A percentile compares a stretch with the other conserved stretches of the same genome.
phyloP scores from a whole-genome alignment of 2,888 invertebrate species.

The Drosophila anomelani region DNA sequence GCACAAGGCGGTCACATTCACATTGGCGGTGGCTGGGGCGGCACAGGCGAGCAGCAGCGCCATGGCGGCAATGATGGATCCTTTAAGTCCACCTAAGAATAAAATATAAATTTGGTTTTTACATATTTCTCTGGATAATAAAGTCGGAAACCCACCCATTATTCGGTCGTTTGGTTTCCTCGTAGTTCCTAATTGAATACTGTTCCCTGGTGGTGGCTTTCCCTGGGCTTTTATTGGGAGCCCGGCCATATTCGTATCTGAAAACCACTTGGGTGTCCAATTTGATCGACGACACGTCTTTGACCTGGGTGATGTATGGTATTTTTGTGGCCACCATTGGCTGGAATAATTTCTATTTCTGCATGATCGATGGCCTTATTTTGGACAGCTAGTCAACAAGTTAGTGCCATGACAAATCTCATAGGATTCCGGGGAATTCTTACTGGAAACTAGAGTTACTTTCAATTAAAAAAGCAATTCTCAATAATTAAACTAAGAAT shows the following conservation, averaged over 20 bases:
- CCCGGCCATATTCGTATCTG: slow-evolving; percentile 22
- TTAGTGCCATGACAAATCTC: not conserved
- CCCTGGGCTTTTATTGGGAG: slow-evolving; percentile 28
- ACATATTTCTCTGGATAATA: not conserved
- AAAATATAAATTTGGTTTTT: not conserved
- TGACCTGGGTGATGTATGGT: slow-evolving; percentile 32
- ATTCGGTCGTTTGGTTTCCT: slow-evolving; percentile 8
- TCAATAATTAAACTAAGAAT: not conserved
- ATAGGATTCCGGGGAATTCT: not conserved
- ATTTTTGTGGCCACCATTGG: not conserved
- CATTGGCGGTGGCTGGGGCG: slow-evolving; percentile 15
- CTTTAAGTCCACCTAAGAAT: slow-evolving; percentile 31
- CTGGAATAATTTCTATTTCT: slow-evolving; percentile 11
- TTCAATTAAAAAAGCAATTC: not conserved
- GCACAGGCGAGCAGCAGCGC: slow-evolving; percentile 40
- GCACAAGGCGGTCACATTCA: slow-evolving; percentile 62
- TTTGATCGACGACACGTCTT: slow-evolving; percentile 44
- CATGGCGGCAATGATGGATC: slow-evolving; percentile 26
- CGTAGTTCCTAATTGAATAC: slow-evolving; percentile 33
- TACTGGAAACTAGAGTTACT: not conserved
- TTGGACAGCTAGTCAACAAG: slow-evolving; percentile 15
- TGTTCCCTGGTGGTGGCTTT: slow-evolving; percentile 21
- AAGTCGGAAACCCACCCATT: slow-evolving; percentile 30
- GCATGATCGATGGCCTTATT: slow-evolving; percentile 40
- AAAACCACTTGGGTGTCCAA: not conserved